phyloP scores from a whole-genome alignment of 2,888 invertebrate genomes.

The Tinea trinotella region DNA sequence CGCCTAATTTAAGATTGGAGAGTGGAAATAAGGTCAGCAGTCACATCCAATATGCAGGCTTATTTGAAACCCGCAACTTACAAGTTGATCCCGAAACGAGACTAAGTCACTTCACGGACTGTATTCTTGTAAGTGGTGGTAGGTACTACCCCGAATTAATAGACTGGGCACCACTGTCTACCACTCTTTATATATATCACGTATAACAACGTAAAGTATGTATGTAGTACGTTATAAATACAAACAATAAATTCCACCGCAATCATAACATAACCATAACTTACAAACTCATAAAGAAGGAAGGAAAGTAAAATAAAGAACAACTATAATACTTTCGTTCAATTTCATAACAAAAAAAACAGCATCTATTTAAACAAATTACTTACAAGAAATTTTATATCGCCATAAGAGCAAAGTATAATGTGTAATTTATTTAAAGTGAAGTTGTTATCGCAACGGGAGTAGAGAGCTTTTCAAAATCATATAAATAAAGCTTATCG shows the following conservation, averaged over 20 bases:
- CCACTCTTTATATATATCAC: too few relatives aligned
- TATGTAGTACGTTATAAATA: background rate
- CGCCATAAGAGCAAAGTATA: constrained; percentile 15
- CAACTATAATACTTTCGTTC: background rate
- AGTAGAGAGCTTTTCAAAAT: constrained; percentile 40
- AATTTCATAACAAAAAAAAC: constrained; percentile 8
- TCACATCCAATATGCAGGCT: too few relatives aligned
- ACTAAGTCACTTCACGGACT: too few relatives aligned
- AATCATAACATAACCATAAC: background rate
- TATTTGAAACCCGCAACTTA: too few relatives aligned
- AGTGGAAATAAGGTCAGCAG: too few relatives aligned
- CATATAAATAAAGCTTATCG: constrained; percentile 44
- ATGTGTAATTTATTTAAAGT: constrained; percentile 36
- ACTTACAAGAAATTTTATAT: constrained; percentile 12
- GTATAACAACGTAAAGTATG: too few relatives aligned
- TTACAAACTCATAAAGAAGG: background rate
- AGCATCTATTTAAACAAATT: constrained; percentile 10
- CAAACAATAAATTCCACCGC: background rate
- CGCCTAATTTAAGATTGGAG: too few relatives aligned
- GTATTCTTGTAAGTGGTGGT: too few relatives aligned
- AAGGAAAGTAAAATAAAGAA: background rate
- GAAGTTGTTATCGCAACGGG: constrained; percentile 46
- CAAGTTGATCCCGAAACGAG: too few relatives aligned
- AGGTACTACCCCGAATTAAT: too few relatives aligned
- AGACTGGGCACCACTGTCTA: too few relatives aligned